Evolutionary conservation across 2,113 vertebrate genomes (phyloP).

Genomic region (Paratilapia polleni): DNA sequence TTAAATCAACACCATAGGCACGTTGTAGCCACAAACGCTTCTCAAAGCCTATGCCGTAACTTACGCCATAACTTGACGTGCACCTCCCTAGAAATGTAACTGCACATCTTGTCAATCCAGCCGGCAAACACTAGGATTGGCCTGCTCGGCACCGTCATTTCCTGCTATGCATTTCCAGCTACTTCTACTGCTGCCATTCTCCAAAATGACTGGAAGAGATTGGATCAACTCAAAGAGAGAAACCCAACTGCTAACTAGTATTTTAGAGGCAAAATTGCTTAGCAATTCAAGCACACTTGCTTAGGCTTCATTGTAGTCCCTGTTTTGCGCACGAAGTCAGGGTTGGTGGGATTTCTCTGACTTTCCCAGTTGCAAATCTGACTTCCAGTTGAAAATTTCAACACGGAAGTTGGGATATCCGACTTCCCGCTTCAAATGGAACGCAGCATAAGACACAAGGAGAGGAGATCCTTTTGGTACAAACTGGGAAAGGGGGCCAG

Average conservation of each 20-base stretch:
- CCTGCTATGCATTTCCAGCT: too few species aligned
- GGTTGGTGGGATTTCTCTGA: not conserved
- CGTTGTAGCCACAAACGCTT: not conserved
- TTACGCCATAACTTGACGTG: not conserved
- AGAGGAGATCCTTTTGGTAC: not conserved
- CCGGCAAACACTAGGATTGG: not conserved
- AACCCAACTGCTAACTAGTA: too few species aligned
- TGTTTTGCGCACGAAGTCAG: too few species aligned
- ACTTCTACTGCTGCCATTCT: not conserved
- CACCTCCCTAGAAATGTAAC: not conserved
- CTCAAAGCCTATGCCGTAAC: not conserved
- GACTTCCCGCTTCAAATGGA: not conserved
- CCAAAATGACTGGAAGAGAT: not conserved
- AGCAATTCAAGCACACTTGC: not conserved
- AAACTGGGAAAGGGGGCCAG: not conserved
- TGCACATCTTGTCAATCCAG: too few species aligned
- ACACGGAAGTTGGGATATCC: too few species aligned
- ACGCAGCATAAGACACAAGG: not conserved
- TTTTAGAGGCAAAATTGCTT: not conserved
- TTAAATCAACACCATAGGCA: not conserved
- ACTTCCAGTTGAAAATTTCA: too few species aligned
- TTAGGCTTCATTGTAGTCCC: not conserved
- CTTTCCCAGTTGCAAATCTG: not conserved
- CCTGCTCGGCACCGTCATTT: too few species aligned
- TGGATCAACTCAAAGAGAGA: not conserved